Evolutionary conservation across 2,888 invertebrate species (phyloP).

Genomic region (Cosmorhoe ocellata): DNA sequence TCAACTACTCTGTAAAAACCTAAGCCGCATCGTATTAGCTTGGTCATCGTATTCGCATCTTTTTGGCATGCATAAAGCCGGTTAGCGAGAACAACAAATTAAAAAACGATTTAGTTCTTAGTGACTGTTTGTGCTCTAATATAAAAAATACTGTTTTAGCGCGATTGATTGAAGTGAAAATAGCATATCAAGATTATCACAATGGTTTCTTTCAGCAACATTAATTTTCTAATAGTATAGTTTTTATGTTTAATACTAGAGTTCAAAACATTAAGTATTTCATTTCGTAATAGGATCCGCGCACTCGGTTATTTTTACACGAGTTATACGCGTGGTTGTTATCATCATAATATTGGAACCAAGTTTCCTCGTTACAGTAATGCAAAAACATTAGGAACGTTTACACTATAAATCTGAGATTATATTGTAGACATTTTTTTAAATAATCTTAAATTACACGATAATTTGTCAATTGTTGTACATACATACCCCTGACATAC

Average conservation of each 20-base stretch:
- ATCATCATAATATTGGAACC: neutral
- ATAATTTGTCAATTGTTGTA: neutral
- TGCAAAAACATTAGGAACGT: no score
- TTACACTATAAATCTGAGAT: no score
- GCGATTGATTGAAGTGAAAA: no score
- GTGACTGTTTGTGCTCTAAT: no score
- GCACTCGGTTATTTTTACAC: constrained; percentile 8
- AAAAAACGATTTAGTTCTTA: no score
- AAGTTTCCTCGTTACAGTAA: constrained; percentile 4
- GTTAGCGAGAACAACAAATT: no score
- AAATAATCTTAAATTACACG: no score
- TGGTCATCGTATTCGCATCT: neutral
- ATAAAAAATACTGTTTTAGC: no score
- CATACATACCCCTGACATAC: constrained; percentile 39
- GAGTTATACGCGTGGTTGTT: constrained; percentile 8
- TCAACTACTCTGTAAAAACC: neutral
- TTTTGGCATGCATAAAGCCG: no score
- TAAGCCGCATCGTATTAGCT: neutral
- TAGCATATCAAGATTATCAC: neutral
- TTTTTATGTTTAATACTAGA: neutral
- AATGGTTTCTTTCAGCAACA: constrained; percentile 8
- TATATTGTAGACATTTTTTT: no score
- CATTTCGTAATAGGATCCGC: constrained; percentile 1
- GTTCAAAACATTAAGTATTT: neutral
- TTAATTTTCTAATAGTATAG: neutral